A percentile compares a stretch with the other conserved stretches of the same genome.
phyloP scores from a whole-genome alignment of 2,888 invertebrate species.

The Ceraclea dissimilis region DNA sequence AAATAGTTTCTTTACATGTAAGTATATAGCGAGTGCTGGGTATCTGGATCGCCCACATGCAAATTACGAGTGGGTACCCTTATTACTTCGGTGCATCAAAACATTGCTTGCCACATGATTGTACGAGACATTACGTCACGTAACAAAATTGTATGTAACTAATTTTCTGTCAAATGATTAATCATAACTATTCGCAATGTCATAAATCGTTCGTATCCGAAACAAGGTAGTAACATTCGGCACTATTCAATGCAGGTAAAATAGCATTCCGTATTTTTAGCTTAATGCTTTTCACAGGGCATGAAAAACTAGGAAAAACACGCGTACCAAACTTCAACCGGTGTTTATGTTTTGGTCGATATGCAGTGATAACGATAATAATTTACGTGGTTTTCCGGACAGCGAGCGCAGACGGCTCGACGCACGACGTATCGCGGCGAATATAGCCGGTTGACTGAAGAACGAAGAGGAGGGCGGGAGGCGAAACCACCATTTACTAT shows the following conservation, averaged over 20 bases:
- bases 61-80: no score
- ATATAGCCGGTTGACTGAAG: conserved; percentile 19
- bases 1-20: neutral
- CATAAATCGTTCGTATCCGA: no score
- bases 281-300: no score
- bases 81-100: no score
- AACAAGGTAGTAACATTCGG: no score
- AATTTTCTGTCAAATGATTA: neutral
- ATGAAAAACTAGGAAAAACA: neutral
- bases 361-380: neutral
- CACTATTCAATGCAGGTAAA: no score
- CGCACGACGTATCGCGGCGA: conserved; percentile 15
- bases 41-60: neutral
- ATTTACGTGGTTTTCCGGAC: neutral
- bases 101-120: neutral
- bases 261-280: no score
- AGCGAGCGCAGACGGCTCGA: neutral
- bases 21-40: neutral
- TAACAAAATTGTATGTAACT: neutral
- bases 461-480: conserved; percentile 3
- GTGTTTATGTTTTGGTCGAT: conserved; percentile 8
- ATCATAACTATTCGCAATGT: neutral
- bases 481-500: no score
- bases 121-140: neutral
- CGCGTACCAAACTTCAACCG: conserved; percentile 1